These are phyloP conservation scores for Villa cingulata DNA, from an alignment of 2,888 invertebrate genomes.

Conservation along the genomic window DNA sequence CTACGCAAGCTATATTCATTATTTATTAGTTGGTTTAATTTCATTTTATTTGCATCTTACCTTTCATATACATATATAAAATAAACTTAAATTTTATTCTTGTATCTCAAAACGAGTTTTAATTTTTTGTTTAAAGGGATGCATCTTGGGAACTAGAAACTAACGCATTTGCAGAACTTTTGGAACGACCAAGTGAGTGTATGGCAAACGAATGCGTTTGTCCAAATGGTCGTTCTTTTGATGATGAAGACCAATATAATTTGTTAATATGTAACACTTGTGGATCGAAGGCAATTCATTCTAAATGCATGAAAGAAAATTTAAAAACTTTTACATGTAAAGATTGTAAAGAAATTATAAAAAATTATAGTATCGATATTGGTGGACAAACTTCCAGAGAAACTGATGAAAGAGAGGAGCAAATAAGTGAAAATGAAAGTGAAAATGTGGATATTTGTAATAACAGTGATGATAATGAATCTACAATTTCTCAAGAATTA, in stretches of 20 bases:
- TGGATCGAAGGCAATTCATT: constrained; percentile 21
- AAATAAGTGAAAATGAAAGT: constrained; percentile 1
- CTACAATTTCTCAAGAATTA: not conserved
- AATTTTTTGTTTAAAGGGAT: constrained; percentile 42
- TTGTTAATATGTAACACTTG: constrained; percentile 23
- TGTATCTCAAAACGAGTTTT: too few species aligned
- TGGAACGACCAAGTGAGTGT: constrained; percentile 48
- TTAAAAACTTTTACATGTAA: constrained; percentile 6
- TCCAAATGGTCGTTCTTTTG: constrained; percentile 40
- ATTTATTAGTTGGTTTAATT: too few species aligned
- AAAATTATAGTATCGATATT: not conserved
- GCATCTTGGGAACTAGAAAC: constrained; percentile 72
- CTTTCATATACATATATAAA: too few species aligned
- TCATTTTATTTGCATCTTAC: too few species aligned
- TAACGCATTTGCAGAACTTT: constrained; percentile 59
- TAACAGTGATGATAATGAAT: not conserved
- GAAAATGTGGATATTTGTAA: constrained; percentile 2
- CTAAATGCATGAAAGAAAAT: constrained; percentile 8
- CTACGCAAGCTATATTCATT: too few species aligned
- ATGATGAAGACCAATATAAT: not conserved
- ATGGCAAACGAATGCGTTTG: constrained; percentile 46
- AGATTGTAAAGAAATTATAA: constrained; percentile 4
- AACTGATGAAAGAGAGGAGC: not conserved
- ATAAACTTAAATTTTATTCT: too few species aligned
- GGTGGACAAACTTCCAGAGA: not conserved